Evolutionary conservation across 2,797 vertebrate genomes (phyloP).

Genomic region (Xenops minutus): DNA sequence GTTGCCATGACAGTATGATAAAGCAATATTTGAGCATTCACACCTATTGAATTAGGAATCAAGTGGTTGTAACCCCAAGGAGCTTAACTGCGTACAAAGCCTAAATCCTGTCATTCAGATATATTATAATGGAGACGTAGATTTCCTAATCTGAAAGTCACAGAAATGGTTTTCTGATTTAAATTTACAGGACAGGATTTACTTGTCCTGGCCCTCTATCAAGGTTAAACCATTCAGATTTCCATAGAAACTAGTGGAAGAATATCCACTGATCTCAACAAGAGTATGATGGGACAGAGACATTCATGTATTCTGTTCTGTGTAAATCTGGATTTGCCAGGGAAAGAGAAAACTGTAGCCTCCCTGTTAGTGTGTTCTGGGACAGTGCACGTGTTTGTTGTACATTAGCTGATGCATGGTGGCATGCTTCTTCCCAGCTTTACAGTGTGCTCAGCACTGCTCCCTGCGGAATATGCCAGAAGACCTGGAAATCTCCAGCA

Average conservation of each 20-base stretch:
- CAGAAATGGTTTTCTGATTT: neutral
- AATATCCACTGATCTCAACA: neutral
- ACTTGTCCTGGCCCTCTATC: neutral
- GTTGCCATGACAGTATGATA: slow-evolving; percentile 21
- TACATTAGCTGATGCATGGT: rapidly evolving
- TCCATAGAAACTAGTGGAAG: neutral
- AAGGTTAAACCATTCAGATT: neutral
- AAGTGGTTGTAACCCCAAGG: slow-evolving; percentile 3
- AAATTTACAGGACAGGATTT: neutral
- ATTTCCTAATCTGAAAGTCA: neutral
- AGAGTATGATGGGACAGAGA: neutral
- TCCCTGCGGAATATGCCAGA: rapidly evolving
- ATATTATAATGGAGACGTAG: neutral
- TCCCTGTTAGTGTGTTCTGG: neutral
- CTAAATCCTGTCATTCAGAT: slow-evolving; percentile 24
- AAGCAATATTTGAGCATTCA: neutral
- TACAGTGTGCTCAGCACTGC: neutral
- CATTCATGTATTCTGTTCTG: neutral
- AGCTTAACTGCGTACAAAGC: neutral
- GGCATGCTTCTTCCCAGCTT: neutral
- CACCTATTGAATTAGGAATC: slow-evolving; percentile 34
- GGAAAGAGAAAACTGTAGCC: neutral
- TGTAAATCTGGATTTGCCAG: neutral
- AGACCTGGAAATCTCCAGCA: neutral
- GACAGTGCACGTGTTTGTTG: neutral